Base-by-base conservation (phyloP, 2,113 vertebrate species). In the Poicephalus meyeri region DNA sequence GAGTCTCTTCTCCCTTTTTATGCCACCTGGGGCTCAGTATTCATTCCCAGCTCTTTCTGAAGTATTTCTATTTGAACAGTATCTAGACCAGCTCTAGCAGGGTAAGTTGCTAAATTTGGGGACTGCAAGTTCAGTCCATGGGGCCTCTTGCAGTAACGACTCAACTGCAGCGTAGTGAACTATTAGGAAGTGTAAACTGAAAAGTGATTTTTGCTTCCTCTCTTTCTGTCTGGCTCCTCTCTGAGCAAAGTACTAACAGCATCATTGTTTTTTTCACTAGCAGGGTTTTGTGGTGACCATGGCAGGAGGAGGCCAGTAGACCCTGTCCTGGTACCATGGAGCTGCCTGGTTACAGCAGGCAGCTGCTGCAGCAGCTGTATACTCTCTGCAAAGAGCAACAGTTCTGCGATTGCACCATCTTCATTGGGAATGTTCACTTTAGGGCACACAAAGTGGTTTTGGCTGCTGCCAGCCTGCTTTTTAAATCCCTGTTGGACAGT, bases 401-500 rank as follows among this genome's bases (percentile, higher is more conserved):
- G 72, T 98, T 99, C 97, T 99, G 99, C 10, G 98, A 99, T 96
- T 99, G 99, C 93, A 98, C 98, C 66, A 97, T 99, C 83, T 93
- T 99, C 77, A 96, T 98, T 15, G 98, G 98, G 7, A 97, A 97
- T 6, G 93, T 95, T 25, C 97, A 97, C 41, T 99, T 99, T 49
- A 95, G 97, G 13, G 99, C 98, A 9, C 99, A 99, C 83, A 99
- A 99, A n/a, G 97, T 99, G 20, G 97, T 99, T 74, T 96, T 99
- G 96, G 98, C 98, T 3, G 99, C 99, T 21, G 98, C 98, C 96
- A 99, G 98, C 80, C 97, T 99, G 97, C 98, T 99, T 33, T 99
- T 99, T 93, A 99, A 98, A 92, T 98, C 98, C 53, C 83, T 99
- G 8, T 97, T 99, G 94, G 98, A 98, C 29, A 95, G 86, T 83